Evolutionary conservation across 2,797 vertebrate species (phyloP).

Genomic region (Melopsittacus undulatus): DNA sequence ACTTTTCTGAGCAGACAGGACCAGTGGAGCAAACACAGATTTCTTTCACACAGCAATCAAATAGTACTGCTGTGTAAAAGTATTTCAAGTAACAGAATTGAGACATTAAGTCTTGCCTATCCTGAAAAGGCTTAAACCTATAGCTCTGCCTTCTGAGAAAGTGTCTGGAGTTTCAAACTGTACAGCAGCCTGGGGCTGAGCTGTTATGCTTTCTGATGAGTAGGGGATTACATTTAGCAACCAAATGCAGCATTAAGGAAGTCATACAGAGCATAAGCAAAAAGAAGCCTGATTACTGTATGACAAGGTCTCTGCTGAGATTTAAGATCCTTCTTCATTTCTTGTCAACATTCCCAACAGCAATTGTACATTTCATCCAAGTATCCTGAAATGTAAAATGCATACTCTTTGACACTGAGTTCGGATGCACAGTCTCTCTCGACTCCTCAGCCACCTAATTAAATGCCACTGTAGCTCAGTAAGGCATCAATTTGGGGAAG

Average conservation of each 20-base stretch:
- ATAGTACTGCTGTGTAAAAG: background rate
- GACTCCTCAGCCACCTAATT: background rate
- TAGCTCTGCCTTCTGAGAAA: background rate
- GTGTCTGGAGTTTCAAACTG: background rate
- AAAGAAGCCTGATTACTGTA: background rate
- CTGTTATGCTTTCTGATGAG: background rate
- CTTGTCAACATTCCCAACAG: background rate
- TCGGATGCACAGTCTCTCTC: background rate
- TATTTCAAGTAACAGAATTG: background rate
- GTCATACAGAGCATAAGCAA: background rate
- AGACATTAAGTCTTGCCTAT: background rate
- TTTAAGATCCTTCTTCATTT: background rate
- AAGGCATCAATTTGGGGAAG: background rate
- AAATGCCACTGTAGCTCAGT: background rate
- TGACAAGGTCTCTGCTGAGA: background rate
- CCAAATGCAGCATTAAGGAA: background rate
- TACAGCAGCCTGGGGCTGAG: background rate
- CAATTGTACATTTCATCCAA: background rate
- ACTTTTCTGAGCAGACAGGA: background rate
- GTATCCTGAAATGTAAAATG: background rate
- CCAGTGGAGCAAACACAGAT: background rate
- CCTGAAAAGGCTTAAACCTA: background rate
- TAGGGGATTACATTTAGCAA: background rate
- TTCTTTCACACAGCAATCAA: background rate
- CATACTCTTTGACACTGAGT: background rate